Evolutionary conservation across 1,140 invertebrate species (phyloP).

Genomic region (Drosophila subpulchrella): DNA sequence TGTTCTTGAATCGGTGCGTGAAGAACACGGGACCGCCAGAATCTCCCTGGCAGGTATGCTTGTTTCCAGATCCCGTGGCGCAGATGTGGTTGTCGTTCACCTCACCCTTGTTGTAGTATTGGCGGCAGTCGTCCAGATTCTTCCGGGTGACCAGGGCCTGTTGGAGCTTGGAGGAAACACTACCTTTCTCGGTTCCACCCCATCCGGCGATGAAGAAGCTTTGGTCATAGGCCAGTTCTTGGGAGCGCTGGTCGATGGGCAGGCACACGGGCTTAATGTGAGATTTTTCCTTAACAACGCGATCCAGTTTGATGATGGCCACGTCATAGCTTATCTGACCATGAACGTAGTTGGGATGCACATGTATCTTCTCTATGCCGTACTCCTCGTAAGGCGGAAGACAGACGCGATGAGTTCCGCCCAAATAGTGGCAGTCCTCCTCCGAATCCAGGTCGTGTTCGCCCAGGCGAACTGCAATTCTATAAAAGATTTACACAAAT

Average conservation of each 20-base stretch:
- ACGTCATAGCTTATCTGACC: constrained; percentile 87
- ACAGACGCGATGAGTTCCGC: constrained; percentile 65
- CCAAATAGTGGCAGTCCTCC: constrained; percentile 85
- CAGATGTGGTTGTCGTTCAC: constrained; percentile 86
- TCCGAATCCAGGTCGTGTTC: constrained; percentile 87
- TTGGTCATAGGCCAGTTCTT: constrained; percentile 45
- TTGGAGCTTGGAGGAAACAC: constrained; percentile 30
- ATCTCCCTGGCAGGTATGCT: constrained; percentile 90
- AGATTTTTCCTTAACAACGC: constrained; percentile 37
- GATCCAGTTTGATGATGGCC: constrained; percentile 86
- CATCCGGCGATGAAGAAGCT: constrained; percentile 73
- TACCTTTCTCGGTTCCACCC: constrained; percentile 58
- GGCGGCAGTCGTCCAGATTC: constrained; percentile 44
- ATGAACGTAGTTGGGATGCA: constrained; percentile 87
- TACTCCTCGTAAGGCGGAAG: constrained; percentile 86
- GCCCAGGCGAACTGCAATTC: constrained; percentile 86
- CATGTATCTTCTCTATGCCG: constrained; percentile 86
- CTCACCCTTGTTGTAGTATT: constrained; percentile 42
- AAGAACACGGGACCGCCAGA: constrained; percentile 89
- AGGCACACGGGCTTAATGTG: constrained; percentile 76
- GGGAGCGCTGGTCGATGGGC: constrained; percentile 50
- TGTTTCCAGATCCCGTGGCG: constrained; percentile 87
- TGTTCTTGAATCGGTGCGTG: constrained; percentile 40
- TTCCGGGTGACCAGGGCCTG: constrained; percentile 50
- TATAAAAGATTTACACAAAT: constrained; percentile 30